A percentile compares a stretch with the other conserved stretches of the same genome.
Evolutionary conservation across 2,113 vertebrate genomes (phyloP).

Genomic region (Neolamprologus kungweensis): DNA sequence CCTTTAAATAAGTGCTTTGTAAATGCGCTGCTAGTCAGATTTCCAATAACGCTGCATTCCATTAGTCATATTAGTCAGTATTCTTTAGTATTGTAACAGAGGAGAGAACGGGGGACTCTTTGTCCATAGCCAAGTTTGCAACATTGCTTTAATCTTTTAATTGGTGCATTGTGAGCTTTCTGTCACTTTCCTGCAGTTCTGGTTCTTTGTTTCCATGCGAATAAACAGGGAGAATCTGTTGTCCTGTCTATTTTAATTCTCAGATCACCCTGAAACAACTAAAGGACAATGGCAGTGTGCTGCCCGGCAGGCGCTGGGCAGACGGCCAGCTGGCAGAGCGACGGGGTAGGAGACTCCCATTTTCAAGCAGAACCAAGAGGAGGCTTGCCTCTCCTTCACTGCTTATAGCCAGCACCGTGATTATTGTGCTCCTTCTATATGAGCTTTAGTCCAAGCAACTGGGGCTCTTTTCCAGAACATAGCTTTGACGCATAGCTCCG

Average conservation of each 20-base stretch:
- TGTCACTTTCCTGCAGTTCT: not conserved
- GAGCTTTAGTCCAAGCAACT: not conserved
- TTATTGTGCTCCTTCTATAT: not conserved
- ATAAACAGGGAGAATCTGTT: slow-evolving; percentile 14
- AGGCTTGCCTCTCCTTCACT: not conserved
- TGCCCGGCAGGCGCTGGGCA: slow-evolving; percentile 62
- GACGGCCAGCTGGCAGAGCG: slow-evolving; percentile 59
- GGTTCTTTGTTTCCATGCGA: slow-evolving; percentile 3
- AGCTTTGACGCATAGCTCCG: not conserved
- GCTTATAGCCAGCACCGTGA: not conserved
- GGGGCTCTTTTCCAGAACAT: not conserved
- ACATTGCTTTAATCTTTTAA: not conserved
- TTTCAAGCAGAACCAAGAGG: slow-evolving; percentile 27
- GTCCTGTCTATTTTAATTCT: slow-evolving; percentile 55
- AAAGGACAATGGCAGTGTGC: slow-evolving; percentile 65
- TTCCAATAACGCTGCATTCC: not conserved
- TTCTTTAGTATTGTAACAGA: not conserved
- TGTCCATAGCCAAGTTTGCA: not conserved
- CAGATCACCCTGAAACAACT: slow-evolving; percentile 58
- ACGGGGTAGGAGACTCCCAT: slow-evolving; percentile 38
- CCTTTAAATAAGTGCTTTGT: not conserved
- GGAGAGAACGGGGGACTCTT: not conserved
- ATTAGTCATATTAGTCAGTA: not conserved
- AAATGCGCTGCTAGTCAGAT: not conserved
- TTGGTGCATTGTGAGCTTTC: not conserved